Evolutionary conservation across 2,888 invertebrate genomes (phyloP).

Genomic region (Trilocha varians): DNA sequence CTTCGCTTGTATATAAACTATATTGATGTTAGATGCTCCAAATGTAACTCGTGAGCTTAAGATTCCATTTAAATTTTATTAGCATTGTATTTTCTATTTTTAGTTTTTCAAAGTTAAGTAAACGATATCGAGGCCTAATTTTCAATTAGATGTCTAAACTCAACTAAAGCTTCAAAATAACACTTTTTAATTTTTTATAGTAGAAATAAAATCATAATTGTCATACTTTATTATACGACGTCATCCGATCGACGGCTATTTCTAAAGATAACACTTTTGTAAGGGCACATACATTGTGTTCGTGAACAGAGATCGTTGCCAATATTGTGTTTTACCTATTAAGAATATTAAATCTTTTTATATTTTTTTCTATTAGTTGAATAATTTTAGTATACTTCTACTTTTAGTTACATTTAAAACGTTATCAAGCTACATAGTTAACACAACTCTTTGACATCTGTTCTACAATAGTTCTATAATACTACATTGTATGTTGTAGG

Average conservation of each 20-base stretch:
- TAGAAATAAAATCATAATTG: constrained; percentile 2
- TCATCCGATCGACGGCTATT: constrained; percentile 1
- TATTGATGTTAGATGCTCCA: background rate
- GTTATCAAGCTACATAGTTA: background rate
- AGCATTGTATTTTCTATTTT: background rate
- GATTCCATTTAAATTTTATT: background rate
- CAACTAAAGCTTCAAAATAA: too few relatives aligned
- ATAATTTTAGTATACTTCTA: background rate
- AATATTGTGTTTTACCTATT: background rate
- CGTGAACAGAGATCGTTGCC: background rate
- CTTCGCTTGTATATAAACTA: too few relatives aligned
- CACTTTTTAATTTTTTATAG: background rate
- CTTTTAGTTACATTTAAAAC: background rate
- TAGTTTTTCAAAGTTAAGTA: background rate
- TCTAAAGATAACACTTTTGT: background rate
- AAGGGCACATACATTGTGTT: background rate
- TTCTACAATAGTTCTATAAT: too few relatives aligned
- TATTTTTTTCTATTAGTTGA: background rate
- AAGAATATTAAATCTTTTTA: background rate
- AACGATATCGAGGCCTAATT: background rate
- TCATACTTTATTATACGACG: background rate
- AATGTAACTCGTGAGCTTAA: background rate
- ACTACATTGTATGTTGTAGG: too few relatives aligned
- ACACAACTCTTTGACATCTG: background rate
- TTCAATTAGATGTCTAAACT: too few relatives aligned